These are phyloP conservation scores for Pseudochaenichthys georgianus DNA, from an alignment of 2,797 vertebrate genomes.

Conservation along the genomic window DNA sequence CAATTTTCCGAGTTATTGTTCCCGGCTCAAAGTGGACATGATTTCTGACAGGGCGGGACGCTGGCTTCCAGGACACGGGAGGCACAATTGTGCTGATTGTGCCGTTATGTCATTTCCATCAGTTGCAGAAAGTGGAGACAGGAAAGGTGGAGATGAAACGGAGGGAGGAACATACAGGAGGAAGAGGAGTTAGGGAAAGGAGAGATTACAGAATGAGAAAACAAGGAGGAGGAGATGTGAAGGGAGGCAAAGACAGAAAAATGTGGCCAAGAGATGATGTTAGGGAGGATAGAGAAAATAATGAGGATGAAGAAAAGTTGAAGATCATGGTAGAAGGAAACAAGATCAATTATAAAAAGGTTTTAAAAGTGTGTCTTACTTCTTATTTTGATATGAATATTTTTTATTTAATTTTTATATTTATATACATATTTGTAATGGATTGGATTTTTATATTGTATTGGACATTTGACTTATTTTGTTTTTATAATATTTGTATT, in stretches of 20 bases:
- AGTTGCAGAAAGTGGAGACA: constrained; percentile 9
- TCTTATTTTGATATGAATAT: too few species aligned
- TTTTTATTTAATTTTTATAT: too few species aligned
- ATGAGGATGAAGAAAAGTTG: neutral
- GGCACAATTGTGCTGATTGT: constrained; percentile 41
- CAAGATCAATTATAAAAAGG: neutral
- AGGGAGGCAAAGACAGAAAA: neutral
- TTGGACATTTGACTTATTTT: too few species aligned
- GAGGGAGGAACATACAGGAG: constrained; percentile 1
- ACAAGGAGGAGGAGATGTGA: neutral
- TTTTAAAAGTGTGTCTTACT: too few species aligned
- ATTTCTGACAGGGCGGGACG: constrained; percentile 39
- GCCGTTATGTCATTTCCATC: constrained; percentile 40
- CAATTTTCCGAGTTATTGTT: constrained; percentile 44
- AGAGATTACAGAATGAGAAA: constrained; percentile 18
- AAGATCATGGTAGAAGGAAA: neutral
- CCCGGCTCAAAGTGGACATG: constrained; percentile 31
- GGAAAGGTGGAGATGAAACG: constrained; percentile 22
- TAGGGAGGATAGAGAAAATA: neutral
- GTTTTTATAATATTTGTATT: too few species aligned
- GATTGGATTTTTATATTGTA: too few species aligned
- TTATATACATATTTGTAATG: too few species aligned
- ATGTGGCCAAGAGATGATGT: neutral
- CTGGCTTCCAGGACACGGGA: constrained; percentile 9
- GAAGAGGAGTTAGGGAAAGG: constrained; percentile 3